Evolutionary conservation across 2,888 invertebrate genomes (phyloP).

Genomic region (Horisme vitalbata): DNA sequence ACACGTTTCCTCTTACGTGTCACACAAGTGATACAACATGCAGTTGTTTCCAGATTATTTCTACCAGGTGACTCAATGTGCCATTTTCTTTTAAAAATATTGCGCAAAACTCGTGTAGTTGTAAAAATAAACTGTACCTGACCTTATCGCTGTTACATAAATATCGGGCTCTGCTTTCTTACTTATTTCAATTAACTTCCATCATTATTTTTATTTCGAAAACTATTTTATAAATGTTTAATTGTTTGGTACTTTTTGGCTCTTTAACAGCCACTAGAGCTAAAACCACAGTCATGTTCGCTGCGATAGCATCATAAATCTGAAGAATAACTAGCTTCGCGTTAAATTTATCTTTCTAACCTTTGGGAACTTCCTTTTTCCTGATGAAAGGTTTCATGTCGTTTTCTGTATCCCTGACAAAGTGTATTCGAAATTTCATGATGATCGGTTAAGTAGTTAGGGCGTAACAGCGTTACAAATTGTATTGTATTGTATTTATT

Average conservation of each 20-base stretch:
- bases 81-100: conserved; percentile 36
- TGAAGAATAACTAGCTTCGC: too few relatives aligned
- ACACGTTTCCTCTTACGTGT: conserved; percentile 16
- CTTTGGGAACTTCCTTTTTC: too few relatives aligned
- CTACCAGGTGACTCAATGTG: conserved; percentile 33
- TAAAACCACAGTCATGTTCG: too few relatives aligned
- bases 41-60: conserved; percentile 24
- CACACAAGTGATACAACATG: conserved; percentile 4
- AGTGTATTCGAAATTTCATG: too few relatives aligned
- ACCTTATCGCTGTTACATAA: conserved; percentile 52
- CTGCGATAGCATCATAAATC: too few relatives aligned
- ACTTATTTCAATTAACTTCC: conserved; percentile 26
- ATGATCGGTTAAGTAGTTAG: too few relatives aligned
- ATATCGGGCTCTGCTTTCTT: conserved; percentile 41
- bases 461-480: too few relatives aligned
- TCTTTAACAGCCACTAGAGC: too few relatives aligned
- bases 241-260: not conserved
- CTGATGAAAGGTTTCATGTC: too few relatives aligned
- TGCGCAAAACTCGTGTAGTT: conserved; percentile 35
- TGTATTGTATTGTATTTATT: too few relatives aligned
- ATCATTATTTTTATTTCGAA: conserved; percentile 15
- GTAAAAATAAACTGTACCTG: conserved; percentile 44
- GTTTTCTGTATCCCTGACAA: too few relatives aligned
- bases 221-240: conserved; percentile 6
- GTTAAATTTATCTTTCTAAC: too few relatives aligned